Base-by-base conservation (phyloP, 2,888 invertebrate species). In the Amphipoea lucens region DNA sequence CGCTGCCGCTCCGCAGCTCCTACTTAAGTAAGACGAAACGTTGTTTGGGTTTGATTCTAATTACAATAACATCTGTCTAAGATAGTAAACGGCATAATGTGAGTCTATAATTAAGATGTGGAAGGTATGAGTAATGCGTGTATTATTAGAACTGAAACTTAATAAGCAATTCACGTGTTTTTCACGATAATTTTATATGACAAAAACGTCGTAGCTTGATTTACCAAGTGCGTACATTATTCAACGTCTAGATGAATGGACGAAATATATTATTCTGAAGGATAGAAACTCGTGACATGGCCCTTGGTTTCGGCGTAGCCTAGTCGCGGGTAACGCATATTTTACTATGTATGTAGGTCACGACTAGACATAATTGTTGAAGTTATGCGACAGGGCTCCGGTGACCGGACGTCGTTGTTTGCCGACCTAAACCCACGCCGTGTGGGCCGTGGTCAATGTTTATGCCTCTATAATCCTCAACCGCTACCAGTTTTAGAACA, bases 321-420 rank as follows among this genome's bases (percentile, higher is more conserved):
- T 82, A 88, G 85, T 88, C 79, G 78, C 79, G 71, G 51, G 68
- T 79, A 80, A 86, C 87, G 87, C 82, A 88, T 86, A 87, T 86
- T 74, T 82, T 81, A 83, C 66, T 51, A 76, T 45, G 20, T 79
- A 91, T 91, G 90, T 92, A 87, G 92, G 92, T 91, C 93, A 92
- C 87, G 88, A 85, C 89, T 88, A 91, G 87, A 89, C 89, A 85
- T 91, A 92, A 90, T 90, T 83, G 90, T 89, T 87, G 86, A 91
- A 92, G 90, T 89, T 91, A 91, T 90, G 91, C 89, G 90, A 83
- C 90, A 91, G 91, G 91, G 92, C 93, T 90, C 87, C 92, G 92
- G 90, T 93, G 92, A 93, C 96, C 96, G 96, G 96, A 96, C 94
- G 95, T 94, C 89, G 94, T 92, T 95, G 95, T 96, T 96, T 96